Conservation (phyloP, 2,113 vertebrate genomes). For the Malurus melanocephalus region DNA sequence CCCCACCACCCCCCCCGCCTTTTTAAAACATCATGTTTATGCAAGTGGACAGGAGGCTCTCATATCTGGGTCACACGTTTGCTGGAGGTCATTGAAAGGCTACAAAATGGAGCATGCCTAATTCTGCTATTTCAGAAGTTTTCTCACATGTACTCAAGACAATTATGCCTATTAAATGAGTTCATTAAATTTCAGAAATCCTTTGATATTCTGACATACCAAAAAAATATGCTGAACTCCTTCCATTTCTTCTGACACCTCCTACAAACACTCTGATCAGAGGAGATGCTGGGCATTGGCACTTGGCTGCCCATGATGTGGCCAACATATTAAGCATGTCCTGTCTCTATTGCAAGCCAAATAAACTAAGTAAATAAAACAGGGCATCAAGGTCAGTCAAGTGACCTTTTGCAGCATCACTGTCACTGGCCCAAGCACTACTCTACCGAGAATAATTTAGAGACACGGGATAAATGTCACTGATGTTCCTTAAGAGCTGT, state of each 20-base stretch:
- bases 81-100: conserved; percentile 82
- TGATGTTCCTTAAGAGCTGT: not conserved
- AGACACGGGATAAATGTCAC: not conserved
- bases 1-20: conserved; percentile 22
- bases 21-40: conserved; percentile 73
- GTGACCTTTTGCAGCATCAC: conserved; percentile 1
- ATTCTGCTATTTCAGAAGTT: conserved; percentile 77
- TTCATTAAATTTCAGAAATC: conserved; percentile 76
- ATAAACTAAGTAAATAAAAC: conserved; percentile 12
- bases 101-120: conserved; percentile 85
- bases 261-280: not conserved
- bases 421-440: not conserved
- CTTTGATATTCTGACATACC: conserved; percentile 68
- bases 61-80: conserved; percentile 79
- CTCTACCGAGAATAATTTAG: not conserved
- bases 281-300: not conserved
- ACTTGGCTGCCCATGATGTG: not conserved
- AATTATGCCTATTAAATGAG: conserved; percentile 67
- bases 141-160: conserved; percentile 75
- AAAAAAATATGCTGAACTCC: conserved; percentile 38
- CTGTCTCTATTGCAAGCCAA: not conserved
- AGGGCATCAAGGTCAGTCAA: not conserved
- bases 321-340: not conserved
- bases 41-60: conserved; percentile 75
- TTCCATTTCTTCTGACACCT: conserved; percentile 35